phyloP scores from a whole-genome alignment of 2,797 vertebrate species.

The Sebastes wilsoni region DNA sequence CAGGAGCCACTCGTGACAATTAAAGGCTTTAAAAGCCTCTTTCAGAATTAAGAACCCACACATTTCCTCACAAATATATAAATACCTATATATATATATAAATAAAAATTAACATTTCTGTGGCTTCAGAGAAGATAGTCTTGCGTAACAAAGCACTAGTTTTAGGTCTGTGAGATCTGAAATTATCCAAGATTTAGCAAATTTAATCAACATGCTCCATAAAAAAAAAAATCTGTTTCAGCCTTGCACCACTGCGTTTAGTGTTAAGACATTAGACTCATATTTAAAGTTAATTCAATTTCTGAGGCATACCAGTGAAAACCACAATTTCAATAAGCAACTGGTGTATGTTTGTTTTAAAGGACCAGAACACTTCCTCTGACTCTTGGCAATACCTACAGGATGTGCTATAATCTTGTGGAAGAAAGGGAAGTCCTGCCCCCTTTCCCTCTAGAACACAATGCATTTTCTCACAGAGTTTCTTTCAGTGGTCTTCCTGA shows the following conservation, averaged over 20 bases:
- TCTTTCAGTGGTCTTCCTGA: not conserved
- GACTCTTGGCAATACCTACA: not conserved
- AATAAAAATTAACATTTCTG: constrained; percentile 22
- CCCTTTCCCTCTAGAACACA: not conserved
- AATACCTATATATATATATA: constrained; percentile 60
- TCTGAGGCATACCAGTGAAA: constrained; percentile 7
- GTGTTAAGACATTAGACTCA: constrained; percentile 24
- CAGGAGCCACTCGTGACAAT: constrained; percentile 29
- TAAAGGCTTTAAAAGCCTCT: constrained; percentile 28
- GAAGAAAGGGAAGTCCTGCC: not conserved
- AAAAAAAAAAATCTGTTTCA: not conserved
- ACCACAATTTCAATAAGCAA: not conserved
- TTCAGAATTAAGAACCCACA: constrained; percentile 43
- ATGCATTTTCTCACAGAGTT: not conserved
- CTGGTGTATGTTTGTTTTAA: not conserved
- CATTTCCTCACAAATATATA: constrained; percentile 80
- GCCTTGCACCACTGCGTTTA: not conserved
- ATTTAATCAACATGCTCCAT: not conserved
- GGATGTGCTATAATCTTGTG: not conserved
- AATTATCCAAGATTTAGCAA: not conserved
- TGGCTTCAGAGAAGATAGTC: constrained; percentile 38
- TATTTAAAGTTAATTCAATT: not conserved
- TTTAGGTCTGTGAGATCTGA: constrained; percentile 43
- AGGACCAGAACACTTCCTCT: not conserved
- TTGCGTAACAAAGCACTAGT: constrained; percentile 35